Percentiles rank a stretch among this genome's conserved stretches.
phyloP scores from a whole-genome alignment of 1,140 invertebrate genomes.

The Heliothis subflexa region DNA sequence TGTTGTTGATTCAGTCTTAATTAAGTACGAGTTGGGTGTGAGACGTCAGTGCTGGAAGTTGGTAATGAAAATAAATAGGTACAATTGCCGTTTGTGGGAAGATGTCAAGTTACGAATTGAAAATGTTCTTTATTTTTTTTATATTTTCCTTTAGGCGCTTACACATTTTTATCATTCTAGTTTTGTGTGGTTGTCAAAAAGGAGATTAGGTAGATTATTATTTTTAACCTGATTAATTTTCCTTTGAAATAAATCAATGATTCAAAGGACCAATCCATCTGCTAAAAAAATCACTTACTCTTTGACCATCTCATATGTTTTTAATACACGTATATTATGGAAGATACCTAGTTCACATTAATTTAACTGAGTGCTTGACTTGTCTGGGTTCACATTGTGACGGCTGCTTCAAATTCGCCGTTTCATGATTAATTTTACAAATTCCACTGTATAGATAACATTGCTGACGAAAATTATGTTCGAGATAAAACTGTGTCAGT shows the following conservation, averaged over 20 bases:
- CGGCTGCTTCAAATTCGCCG: conserved; percentile 47
- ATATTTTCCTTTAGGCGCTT: too few species aligned
- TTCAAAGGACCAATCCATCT: neutral
- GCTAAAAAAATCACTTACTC: conserved; percentile 25
- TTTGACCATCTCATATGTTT: conserved; percentile 51
- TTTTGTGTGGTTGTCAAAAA: too few species aligned
- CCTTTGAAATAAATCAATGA: neutral
- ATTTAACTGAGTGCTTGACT: conserved; percentile 57
- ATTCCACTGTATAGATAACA: conserved; percentile 45
- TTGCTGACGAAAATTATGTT: conserved; percentile 38
- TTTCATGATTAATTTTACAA: conserved; percentile 53
- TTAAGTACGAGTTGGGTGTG: neutral
- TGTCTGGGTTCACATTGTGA: conserved; percentile 53
- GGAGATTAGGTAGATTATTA: too few species aligned
- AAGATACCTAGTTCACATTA: conserved; percentile 54
- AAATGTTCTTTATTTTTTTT: too few species aligned
- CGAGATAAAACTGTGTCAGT: conserved; percentile 6
- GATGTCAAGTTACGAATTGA: too few species aligned
- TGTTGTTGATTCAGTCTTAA: conserved; percentile 8
- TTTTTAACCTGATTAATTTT: too few species aligned
- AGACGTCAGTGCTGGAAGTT: neutral
- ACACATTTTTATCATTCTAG: too few species aligned
- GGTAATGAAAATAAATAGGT: neutral
- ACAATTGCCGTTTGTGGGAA: neutral
- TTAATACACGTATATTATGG: conserved; percentile 54